phyloP scores from a whole-genome alignment of 2,888 invertebrate genomes.

The Hypomecis punctinalis region DNA sequence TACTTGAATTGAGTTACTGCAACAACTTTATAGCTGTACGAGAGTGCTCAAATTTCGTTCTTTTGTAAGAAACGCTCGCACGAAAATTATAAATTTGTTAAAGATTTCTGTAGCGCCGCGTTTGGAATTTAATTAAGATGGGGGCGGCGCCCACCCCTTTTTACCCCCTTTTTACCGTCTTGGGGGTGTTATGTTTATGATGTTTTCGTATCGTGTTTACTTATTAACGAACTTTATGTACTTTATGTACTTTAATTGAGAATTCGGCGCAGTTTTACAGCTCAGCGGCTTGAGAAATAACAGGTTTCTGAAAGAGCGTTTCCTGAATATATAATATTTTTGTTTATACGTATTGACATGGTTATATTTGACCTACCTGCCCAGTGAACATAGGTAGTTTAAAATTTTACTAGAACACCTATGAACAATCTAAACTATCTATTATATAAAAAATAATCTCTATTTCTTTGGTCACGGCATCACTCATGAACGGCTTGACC shows the following conservation, averaged over 20 bases:
- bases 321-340: too few relatives aligned
- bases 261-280: conserved; percentile 14
- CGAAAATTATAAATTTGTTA: conserved; percentile 82
- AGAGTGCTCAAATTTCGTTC: conserved; percentile 66
- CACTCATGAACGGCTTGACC: too few relatives aligned
- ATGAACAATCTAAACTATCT: too few relatives aligned
- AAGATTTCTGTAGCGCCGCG: conserved; percentile 54
- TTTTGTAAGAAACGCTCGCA: conserved; percentile 74
- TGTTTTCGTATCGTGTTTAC: conserved; percentile 27
- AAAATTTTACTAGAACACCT: too few relatives aligned
- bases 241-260: conserved; percentile 29
- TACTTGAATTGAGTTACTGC: conserved; percentile 16
- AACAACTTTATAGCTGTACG: conserved; percentile 47
- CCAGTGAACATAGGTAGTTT: too few relatives aligned
- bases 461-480: too few relatives aligned
- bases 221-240: conserved; percentile 32
- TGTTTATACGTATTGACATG: too few relatives aligned
- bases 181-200: conserved; percentile 26
- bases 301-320: neutral
- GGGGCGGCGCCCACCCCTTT: conserved; percentile 24
- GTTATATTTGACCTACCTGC: too few relatives aligned
- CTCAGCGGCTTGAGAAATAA: conserved; percentile 12
- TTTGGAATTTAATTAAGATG: conserved; percentile 64
- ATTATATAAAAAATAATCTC: too few relatives aligned
- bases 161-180: conserved; percentile 29